Conservation (phyloP, 1,140 invertebrate genomes). For the Aphaenogaster ashmeadi region DNA sequence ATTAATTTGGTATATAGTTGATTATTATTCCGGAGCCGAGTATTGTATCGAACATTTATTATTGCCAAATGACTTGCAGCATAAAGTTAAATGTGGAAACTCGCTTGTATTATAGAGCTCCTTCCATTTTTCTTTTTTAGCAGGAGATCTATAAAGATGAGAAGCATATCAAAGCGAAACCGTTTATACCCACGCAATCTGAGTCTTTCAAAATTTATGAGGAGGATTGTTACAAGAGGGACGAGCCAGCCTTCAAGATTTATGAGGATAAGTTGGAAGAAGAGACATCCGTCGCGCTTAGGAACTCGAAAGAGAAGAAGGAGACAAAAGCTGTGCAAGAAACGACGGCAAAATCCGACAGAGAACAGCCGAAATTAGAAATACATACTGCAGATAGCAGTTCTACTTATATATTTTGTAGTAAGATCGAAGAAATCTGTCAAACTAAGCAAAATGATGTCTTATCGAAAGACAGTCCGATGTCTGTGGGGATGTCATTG, state of each 20-base stretch:
- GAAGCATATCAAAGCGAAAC: conserved; percentile 83
- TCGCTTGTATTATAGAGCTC: neutral
- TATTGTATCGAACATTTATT: neutral
- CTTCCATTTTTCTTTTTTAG: conserved; percentile 50
- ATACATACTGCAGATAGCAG: conserved; percentile 67
- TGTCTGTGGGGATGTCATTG: conserved; percentile 84
- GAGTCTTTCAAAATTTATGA: conserved; percentile 88
- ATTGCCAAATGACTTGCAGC: neutral
- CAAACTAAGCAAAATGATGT: conserved; percentile 65
- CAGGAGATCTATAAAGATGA: conserved; percentile 85
- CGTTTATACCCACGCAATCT: conserved; percentile 74
- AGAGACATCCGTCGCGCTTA: conserved; percentile 84
- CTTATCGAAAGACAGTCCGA: conserved; percentile 81
- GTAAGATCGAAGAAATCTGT: conserved; percentile 76
- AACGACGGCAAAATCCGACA: conserved; percentile 73
- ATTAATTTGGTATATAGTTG: neutral
- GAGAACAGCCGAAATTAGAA: conserved; percentile 84
- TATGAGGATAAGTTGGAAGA: conserved; percentile 90
- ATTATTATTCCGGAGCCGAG: neutral
- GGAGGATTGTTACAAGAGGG: conserved; percentile 76
- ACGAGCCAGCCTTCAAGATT: conserved; percentile 88
- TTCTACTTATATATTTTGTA: conserved; percentile 65
- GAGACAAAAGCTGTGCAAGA: conserved; percentile 86
- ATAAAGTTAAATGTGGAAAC: neutral
- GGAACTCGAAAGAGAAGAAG: conserved; percentile 81